Evolutionary conservation across 2,888 invertebrate genomes (phyloP), one percentile per base, ranked within the genome.

Genomic region (Plusia festucae): DNA sequence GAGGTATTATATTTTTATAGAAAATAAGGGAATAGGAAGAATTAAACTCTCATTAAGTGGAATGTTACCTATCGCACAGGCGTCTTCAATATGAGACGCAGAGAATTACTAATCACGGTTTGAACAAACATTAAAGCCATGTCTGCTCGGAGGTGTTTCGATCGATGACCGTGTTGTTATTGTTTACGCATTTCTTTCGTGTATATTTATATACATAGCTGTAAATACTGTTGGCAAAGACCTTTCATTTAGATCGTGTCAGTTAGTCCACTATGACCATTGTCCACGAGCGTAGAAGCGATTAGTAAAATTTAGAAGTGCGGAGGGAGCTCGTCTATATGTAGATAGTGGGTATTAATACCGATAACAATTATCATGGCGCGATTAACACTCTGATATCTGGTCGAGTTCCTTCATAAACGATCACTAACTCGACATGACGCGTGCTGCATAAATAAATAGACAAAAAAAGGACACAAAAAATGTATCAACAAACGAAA

Each of bases 361-460:
- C 76, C 85, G 92, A 92, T 92, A 92, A 91, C 89, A 91, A 92
- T 92, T 92, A 92, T 92, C 92, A 87, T 79, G 85, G 78, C 82
- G 79, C 85, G 91, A 92, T 90, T 91, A 91, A 88, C 83, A 72
- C 65, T 64, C 69, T 79, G 85, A 88, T 89, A 86, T 81, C 77
- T 79, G 79, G 78, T 82, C 81, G 79, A 83, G 82, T 86, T 86
- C 86, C 87, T 89, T 88, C 82, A 83, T 82, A 82, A 79, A 75
- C 82, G 85, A 78, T 73, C 83, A 80, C 78, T 82, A 78, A 72
- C 75, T 70, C 74, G 86, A 78, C 76, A 88, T 88, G 87, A 86
- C 88, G 88, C 85, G 85, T 84, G 67, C 73, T 69, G 64, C 71
- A 75, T 66, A 77, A 72, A 68, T 69, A 61, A 53, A 55, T 34